Evolutionary conservation across 1,140 invertebrate species (phyloP).

Genomic region (Macrostomum lignano): DNA sequence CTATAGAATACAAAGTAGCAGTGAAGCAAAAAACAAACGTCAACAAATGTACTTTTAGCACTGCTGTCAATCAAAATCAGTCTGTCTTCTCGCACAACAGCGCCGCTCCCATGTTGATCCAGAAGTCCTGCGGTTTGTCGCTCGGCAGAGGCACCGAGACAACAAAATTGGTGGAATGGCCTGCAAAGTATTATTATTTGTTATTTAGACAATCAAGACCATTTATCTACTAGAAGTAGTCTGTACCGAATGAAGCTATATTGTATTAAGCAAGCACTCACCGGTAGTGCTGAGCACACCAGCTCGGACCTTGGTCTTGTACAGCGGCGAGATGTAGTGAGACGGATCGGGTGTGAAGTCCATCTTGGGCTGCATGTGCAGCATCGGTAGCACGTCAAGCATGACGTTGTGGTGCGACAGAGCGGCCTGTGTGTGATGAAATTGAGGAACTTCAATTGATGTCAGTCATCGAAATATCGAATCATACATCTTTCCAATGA

Average conservation of each 20-base stretch:
- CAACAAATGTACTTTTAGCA: too few relatives aligned
- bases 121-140: slow-evolving; percentile 35
- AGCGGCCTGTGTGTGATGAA: too few relatives aligned
- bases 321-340: slow-evolving; percentile 45
- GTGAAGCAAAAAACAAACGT: too few relatives aligned
- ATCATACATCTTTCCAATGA: too few relatives aligned
- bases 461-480: too few relatives aligned
- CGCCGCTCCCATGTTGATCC: slow-evolving; percentile 56
- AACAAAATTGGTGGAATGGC: slow-evolving; percentile 62
- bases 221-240: too few relatives aligned
- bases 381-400: slow-evolving; percentile 41
- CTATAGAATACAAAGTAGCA: too few relatives aligned
- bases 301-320: slow-evolving; percentile 52
- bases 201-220: not conserved
- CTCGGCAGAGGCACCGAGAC: slow-evolving; percentile 43
- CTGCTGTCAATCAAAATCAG: not conserved
- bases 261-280: slow-evolving; percentile 8
- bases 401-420: too few relatives aligned
- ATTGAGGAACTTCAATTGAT: too few relatives aligned
- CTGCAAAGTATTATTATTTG: slow-evolving; percentile 12
- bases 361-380: slow-evolving; percentile 41
- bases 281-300: slow-evolving; percentile 52
- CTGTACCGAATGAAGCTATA: not conserved
- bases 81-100: slow-evolving; percentile 37
- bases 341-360: slow-evolving; percentile 33